Evolutionary conservation across 2,797 vertebrate species (phyloP), one percentile per base, ranked within the genome.

Genomic region (Centroberyx gerrardi): DNA sequence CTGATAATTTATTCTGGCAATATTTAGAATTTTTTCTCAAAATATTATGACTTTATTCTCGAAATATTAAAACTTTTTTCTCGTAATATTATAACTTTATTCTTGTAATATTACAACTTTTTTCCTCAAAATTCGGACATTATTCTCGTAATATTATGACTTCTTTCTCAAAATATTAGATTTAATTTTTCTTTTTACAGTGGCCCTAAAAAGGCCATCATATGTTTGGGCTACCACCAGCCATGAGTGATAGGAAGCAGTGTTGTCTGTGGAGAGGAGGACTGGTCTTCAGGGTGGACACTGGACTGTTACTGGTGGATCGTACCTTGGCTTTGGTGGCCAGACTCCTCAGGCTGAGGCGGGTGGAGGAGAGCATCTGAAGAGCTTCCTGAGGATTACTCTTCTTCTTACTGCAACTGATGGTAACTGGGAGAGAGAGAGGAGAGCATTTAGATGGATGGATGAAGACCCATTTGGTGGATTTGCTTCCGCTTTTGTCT

Each of bases 261-360:
- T 62, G 63, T 29, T 65, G 54, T 54, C 44, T 8, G 40, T 1
- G 8, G 53, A n/a, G 28, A 59, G n/a, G 8, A 12, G 29, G 53
- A 0, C 28, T 6, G 44, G 18, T 1, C 36, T 13, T 28, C 15
- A 29, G 51, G 22, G n/a, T 1, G 8, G 53, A 44, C 14, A n/a
- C 18, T 12, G 44, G 36, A 18, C 68, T 46, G 36, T 46, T 18
- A 12, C 5, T 60, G n/a, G 14, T 52, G 29, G 28, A 59, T 10
- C 12, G 14, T 75, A 99, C 98, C 97, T 97, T 98, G 52, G 97
- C 97, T 95, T 97, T 99, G 68, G 95, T 92, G 55, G 87, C 90
- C 79, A 99, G 91, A 67, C 96, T 96, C 71, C 91, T 95, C 73
- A 99, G 94, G 64, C 94, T 97, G 86, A 99, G 98, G 9, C 98